Evolutionary conservation across 2,113 vertebrate species (phyloP), one percentile per base, ranked within the genome.

Genomic region (Xiphias gladius): DNA sequence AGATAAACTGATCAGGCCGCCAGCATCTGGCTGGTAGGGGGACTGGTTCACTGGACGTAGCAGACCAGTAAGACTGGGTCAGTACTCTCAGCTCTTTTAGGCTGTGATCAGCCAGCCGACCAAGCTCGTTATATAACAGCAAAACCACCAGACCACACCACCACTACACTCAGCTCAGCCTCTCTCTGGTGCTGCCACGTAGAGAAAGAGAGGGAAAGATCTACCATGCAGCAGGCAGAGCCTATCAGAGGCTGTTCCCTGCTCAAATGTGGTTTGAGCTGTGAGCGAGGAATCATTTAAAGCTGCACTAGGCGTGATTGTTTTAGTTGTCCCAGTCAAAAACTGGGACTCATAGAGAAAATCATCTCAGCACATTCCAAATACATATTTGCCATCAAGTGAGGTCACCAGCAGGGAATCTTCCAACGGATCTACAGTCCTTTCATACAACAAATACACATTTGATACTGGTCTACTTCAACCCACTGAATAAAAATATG

Each of bases 101-200:
- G 73, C 30, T 76, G 62, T 43, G 54, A 82, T 80, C 78, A 82
- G 58, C 55, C 74, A 79, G 75, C 30, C 43, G 1, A 78, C 61
- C 76, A 52, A 65, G 62, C 32, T 72, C 2, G 57, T 91, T 90
- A 88, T 84, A 91, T 84, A 91, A 91, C 68, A 72, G 48, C 66
- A 86, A 86, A 83, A 79, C 76, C 73, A 85, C 63, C 74, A 77
- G 37, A 76, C 28, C 59, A 66, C 67, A 68, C 39, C 72, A 74
- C 24, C 80, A 83, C 54, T 74, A 84, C 58, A 61, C 79, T 74
- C 1, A 16, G 30, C 61, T 79, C 72, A 37, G 52, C 52, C n/a
- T 66, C 55, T 28, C 41, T 72, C 68, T 84, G 73, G 46, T 58
- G 79, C 80, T 90, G 91, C 88, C 87, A 91, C 80, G 85, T 91